Evolutionary conservation across 2,113 vertebrate species (phyloP), one percentile per base, ranked within the genome.

Genomic region (Oxyruncus cristatus): DNA sequence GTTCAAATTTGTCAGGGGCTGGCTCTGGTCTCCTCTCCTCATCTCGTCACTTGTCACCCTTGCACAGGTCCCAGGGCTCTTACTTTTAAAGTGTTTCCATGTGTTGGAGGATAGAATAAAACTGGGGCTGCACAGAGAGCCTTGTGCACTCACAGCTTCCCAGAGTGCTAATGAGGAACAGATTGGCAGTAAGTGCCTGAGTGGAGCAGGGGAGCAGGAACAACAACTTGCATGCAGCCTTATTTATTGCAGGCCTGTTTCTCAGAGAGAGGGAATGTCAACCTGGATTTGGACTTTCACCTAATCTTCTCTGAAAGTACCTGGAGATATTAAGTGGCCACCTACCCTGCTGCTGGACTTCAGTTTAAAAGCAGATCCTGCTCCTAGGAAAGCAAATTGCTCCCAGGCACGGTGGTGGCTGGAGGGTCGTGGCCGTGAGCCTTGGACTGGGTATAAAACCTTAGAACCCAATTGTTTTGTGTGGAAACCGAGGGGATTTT

Each of bases 91-190:
- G 72, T 58, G 30, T 96, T 93, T 92, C 97, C 85, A 96, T 97
- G 78, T 96, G 97, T 97, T 94, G 89, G 96, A 94, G 97, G 94
- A 88, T 13, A 88, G 89, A 94, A 70, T 92, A 84, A 96, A 97
- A 97, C 37, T 52, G 85, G 88, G 71, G 88, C 88, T 98, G 66
- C 72, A 44, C 59, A 30, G 95, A 89, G 74, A 71, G 96, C 93
- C 93, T 96, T 65, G 83, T 89, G 96, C 95, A 68, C 88, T 97
- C 97, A 5, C 94, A 97, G 96, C 95, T 94, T 98, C 95, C 93
- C 97, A 86, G 93, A 97, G 93, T 96, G 97, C 97, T 98, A 95
- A 96, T 96, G 88, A 97, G 97, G 95, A 96, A 95, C 97, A 95
- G 12, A 96, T 86, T 95, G 93, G 55, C 93, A 89, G 16, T 89